Conservation (phyloP, 2,797 vertebrate species). For the Sparus aurata region DNA sequence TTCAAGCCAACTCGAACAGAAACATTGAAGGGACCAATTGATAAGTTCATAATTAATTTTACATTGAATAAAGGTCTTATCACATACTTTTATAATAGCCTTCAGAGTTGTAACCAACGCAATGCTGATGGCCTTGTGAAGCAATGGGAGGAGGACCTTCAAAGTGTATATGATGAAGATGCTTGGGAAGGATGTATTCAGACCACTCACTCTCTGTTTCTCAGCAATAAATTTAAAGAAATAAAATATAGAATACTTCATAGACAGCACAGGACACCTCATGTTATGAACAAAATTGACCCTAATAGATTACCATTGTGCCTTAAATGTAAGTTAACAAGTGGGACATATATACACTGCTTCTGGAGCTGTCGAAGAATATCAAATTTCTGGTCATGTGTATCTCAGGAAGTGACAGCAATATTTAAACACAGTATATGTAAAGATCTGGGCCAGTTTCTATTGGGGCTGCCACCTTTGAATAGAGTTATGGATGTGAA, state of each 20-base stretch:
- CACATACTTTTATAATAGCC: neutral
- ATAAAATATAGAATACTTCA: slow-evolving; percentile 2
- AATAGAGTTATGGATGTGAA: too few species aligned
- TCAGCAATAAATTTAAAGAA: slow-evolving; percentile 5
- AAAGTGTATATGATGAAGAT: neutral
- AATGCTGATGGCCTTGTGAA: neutral
- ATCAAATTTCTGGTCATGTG: too few species aligned
- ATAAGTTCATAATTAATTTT: neutral
- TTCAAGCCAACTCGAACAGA: neutral
- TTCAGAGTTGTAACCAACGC: neutral
- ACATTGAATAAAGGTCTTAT: slow-evolving; percentile 1
- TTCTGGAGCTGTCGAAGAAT: too few species aligned
- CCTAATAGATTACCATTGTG: too few species aligned
- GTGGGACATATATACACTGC: too few species aligned
- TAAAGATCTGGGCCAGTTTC: too few species aligned
- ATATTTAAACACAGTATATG: too few species aligned
- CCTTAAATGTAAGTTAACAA: too few species aligned
- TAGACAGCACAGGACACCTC: neutral
- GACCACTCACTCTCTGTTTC: neutral
- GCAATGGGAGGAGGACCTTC: neutral
- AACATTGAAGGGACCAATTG: neutral
- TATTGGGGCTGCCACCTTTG: too few species aligned
- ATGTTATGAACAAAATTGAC: neutral
- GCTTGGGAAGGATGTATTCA: neutral
- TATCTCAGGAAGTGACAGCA: too few species aligned